phyloP scores from a whole-genome alignment of 2,797 vertebrate genomes.

The Hephaestus fuliginosus region DNA sequence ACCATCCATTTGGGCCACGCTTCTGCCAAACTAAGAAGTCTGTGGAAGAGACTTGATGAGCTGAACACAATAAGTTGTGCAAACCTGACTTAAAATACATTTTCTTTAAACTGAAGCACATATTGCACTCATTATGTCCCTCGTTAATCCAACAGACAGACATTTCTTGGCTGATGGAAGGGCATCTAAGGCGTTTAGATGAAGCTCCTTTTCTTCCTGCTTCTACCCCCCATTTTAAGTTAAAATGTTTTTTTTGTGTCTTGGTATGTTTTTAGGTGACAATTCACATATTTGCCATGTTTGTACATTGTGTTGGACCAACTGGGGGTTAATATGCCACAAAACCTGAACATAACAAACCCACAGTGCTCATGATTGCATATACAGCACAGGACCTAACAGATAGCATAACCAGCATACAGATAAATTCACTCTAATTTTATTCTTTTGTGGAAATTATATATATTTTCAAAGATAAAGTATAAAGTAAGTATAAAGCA shows the following conservation, averaged over 20 bases:
- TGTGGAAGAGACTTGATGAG: neutral
- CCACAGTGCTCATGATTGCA: neutral
- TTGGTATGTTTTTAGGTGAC: conserved; percentile 53
- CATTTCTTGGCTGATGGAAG: conserved; percentile 27
- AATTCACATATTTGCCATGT: conserved; percentile 24
- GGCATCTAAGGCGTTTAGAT: conserved; percentile 39
- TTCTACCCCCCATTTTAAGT: conserved; percentile 43
- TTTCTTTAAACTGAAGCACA: conserved; percentile 26
- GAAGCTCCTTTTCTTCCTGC: conserved; percentile 54
- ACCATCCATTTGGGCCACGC: conserved; percentile 1
- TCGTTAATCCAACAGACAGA: conserved; percentile 18
- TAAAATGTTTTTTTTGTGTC: conserved; percentile 44
- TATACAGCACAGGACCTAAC: neutral
- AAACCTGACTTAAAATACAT: conserved; percentile 10
- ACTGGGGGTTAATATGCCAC: conserved; percentile 13
- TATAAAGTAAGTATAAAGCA: conserved; percentile 17
- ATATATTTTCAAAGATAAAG: conserved; percentile 33
- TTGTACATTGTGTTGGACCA: conserved; percentile 9
- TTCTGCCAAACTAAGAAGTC: neutral
- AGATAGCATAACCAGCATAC: conserved; percentile 3
- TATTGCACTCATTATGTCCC: conserved; percentile 1
- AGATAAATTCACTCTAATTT: conserved; percentile 16
- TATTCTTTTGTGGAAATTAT: conserved; percentile 16
- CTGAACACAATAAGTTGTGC: conserved; percentile 11
- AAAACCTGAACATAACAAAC: conserved; percentile 2